These are phyloP conservation scores for Daboia siamensis DNA, from an alignment of 2,113 vertebrate genomes.

Conservation along the genomic window DNA sequence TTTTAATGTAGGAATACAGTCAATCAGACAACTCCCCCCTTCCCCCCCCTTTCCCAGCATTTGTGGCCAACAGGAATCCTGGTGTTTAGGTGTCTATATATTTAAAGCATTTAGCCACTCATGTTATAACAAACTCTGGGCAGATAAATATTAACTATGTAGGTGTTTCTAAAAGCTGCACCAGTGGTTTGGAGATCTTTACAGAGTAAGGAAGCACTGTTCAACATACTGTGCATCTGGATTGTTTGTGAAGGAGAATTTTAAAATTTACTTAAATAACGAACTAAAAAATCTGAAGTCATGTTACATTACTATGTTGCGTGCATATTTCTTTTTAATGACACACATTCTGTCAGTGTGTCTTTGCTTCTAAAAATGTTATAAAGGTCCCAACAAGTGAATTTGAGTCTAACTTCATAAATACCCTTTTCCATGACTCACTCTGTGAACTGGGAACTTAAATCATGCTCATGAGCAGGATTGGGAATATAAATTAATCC, in stretches of 20 bases:
- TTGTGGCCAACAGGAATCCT: neutral
- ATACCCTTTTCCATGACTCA: neutral
- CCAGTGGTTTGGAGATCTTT: neutral
- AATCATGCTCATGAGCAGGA: neutral
- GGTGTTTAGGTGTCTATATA: neutral
- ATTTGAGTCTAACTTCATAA: neutral
- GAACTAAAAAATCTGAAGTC: neutral
- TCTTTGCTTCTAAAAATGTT: neutral
- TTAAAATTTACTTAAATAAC: neutral
- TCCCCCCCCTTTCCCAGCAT: neutral
- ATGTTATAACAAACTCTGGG: too few species aligned
- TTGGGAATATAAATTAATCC: neutral
- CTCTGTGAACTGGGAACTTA: neutral
- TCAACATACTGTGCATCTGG: neutral
- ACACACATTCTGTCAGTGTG: neutral
- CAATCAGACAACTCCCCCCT: too few species aligned
- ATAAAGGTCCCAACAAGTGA: neutral
- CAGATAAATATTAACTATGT: neutral
- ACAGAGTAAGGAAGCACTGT: neutral
- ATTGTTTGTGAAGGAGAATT: neutral
- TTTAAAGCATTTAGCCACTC: neutral
- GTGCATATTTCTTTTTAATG: neutral
- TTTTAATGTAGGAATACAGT: neutral
- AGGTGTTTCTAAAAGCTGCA: neutral
- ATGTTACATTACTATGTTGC: neutral